Evolutionary conservation across 2,888 invertebrate genomes (phyloP).

Genomic region (Habroteleia sp.): DNA sequence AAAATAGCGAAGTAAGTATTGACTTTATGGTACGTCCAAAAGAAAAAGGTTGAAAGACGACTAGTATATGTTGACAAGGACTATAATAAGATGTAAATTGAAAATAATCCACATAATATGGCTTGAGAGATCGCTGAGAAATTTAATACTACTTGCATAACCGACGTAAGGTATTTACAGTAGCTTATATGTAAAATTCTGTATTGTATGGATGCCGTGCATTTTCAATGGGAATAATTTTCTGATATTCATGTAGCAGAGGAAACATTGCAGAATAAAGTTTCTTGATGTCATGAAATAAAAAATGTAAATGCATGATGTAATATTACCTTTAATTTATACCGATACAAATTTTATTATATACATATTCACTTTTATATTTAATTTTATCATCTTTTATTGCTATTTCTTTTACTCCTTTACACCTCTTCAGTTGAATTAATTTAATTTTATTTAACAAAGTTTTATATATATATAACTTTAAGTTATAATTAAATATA

Average conservation of each 20-base stretch:
- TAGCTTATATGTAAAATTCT: conserved; percentile 27
- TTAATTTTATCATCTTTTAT: too few relatives aligned
- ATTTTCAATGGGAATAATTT: conserved; percentile 10
- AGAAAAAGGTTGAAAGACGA: conserved; percentile 5
- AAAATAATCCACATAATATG: conserved; percentile 28
- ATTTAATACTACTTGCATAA: conserved; percentile 39
- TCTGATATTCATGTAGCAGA: background rate
- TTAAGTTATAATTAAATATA: too few relatives aligned
- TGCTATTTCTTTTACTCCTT: too few relatives aligned
- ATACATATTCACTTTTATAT: too few relatives aligned
- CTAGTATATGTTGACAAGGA: conserved; percentile 8
- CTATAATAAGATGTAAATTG: conserved; percentile 34
- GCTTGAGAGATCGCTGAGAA: conserved; percentile 27
- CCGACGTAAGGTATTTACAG: conserved; percentile 23
- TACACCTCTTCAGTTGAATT: too few relatives aligned
- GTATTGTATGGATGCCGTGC: conserved; percentile 8
- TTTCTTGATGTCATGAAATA: background rate
- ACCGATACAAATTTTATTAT: too few relatives aligned
- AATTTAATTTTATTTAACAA: too few relatives aligned
- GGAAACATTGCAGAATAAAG: background rate
- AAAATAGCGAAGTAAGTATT: background rate
- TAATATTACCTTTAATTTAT: too few relatives aligned
- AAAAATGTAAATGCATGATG: background rate
- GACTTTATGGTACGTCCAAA: background rate
- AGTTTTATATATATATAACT: too few relatives aligned